These are phyloP conservation scores for Onthophagus sagittarius DNA, from an alignment of 2,888 invertebrate species.

Conservation along the genomic window DNA sequence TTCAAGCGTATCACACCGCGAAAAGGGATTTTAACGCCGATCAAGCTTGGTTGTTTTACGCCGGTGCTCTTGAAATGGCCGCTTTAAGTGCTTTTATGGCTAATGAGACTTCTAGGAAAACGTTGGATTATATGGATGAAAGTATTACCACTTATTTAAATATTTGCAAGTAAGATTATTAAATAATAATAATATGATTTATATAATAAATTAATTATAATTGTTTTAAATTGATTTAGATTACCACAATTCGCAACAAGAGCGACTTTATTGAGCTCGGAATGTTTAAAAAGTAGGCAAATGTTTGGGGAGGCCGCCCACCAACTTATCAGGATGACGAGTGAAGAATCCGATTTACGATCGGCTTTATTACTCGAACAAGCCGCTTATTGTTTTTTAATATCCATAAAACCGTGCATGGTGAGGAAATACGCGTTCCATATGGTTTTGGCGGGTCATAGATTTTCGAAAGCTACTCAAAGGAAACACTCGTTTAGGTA, in stretches of 20 bases:
- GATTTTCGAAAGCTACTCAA: constrained; percentile 90
- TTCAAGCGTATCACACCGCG: constrained; percentile 92
- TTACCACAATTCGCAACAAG: constrained; percentile 90
- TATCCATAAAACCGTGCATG: constrained; percentile 64
- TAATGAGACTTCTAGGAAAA: constrained; percentile 72
- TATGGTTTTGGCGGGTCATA: constrained; percentile 92
- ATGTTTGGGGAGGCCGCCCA: constrained; percentile 90
- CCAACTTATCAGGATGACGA: constrained; percentile 91
- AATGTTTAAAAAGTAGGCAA: constrained; percentile 76
- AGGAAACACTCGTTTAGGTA: constrained; percentile 76
- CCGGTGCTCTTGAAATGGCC: constrained; percentile 96
- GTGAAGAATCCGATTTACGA: constrained; percentile 94
- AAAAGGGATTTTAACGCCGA: constrained; percentile 96
- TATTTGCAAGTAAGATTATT: constrained; percentile 69
- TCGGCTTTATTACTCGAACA: constrained; percentile 93
- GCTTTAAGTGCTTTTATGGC: constrained; percentile 88
- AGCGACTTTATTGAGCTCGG: constrained; percentile 83
- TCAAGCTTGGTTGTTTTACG: constrained; percentile 95
- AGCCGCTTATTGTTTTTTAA: constrained; percentile 87
- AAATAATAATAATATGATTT: too few species aligned
- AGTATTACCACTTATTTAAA: constrained; percentile 88
- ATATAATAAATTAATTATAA: constrained; percentile 1
- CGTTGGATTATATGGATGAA: constrained; percentile 90
- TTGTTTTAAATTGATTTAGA: constrained; percentile 49
- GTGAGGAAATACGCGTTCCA: constrained; percentile 94